A percentile compares a stretch with the other conserved stretches of the same genome.
Conservation (phyloP, 2,113 vertebrate species). For the Hippoglossus stenolepis region DNA sequence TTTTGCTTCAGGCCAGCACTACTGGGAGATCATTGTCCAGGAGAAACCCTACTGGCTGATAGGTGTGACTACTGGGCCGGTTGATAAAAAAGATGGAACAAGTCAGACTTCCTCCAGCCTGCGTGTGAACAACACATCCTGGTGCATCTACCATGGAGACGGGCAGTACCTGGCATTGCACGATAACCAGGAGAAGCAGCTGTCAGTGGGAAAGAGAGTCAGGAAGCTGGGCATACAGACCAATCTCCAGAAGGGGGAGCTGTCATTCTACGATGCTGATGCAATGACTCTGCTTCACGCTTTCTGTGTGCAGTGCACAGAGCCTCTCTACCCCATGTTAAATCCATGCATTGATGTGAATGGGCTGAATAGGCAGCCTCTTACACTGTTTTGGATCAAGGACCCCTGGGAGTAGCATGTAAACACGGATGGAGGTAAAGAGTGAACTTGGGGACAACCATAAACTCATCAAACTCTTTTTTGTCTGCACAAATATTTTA, state of each 20-base stretch:
- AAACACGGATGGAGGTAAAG: constrained; percentile 8
- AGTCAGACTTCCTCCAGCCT: constrained; percentile 16
- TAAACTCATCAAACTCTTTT: not conserved
- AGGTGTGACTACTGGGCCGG: constrained; percentile 66
- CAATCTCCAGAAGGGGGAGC: constrained; percentile 74
- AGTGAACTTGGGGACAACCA: constrained; percentile 9
- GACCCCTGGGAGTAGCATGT: constrained; percentile 58
- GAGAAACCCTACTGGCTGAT: constrained; percentile 84
- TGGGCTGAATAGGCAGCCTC: constrained; percentile 70
- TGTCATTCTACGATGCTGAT: constrained; percentile 77
- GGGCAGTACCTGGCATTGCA: constrained; percentile 76
- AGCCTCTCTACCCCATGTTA: constrained; percentile 70
- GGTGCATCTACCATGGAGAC: constrained; percentile 77
- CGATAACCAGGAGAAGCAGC: constrained; percentile 69
- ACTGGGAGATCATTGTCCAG: constrained; percentile 82
- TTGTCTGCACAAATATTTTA: not conserved
- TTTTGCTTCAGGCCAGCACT: constrained; percentile 71
- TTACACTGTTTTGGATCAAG: constrained; percentile 71
- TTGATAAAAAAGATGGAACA: constrained; percentile 10
- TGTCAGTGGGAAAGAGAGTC: constrained; percentile 63
- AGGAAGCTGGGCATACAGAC: constrained; percentile 70
- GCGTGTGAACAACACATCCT: constrained; percentile 62
- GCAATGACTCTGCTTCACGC: constrained; percentile 65
- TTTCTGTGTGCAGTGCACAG: constrained; percentile 63
- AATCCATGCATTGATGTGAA: constrained; percentile 78